These are phyloP conservation scores for Oreochromis grahami DNA, from an alignment of 2,797 vertebrate genomes.

Conservation along the genomic window DNA sequence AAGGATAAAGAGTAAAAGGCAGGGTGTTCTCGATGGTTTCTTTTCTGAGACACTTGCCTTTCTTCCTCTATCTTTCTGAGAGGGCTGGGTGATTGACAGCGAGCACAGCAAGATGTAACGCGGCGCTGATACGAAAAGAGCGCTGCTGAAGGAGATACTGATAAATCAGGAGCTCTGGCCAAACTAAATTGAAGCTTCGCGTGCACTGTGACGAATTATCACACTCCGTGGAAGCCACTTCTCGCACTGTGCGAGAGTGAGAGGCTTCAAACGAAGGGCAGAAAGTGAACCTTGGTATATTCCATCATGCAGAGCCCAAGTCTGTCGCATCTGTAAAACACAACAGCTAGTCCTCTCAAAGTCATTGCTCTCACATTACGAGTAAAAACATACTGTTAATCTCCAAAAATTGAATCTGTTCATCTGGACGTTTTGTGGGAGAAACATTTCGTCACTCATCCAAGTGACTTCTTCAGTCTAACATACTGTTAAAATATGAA, in stretches of 20 bases:
- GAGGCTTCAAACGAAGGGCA: not conserved
- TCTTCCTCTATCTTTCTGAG: not conserved
- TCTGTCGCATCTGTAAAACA: not conserved
- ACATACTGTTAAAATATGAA: not conserved
- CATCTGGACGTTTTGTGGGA: no score
- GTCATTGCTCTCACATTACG: not conserved
- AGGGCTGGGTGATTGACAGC: conserved; percentile 31
- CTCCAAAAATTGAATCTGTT: no score
- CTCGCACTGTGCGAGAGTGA: not conserved
- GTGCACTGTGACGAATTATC: conserved; percentile 2
- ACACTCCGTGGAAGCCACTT: not conserved
- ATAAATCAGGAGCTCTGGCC: conserved; percentile 8
- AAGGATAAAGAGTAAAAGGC: not conserved
- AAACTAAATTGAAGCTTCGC: not conserved
- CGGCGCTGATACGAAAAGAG: conserved; percentile 7
- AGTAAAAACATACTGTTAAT: not conserved
- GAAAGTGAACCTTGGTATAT: not conserved
- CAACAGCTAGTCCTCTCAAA: not conserved
- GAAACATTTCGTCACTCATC: no score
- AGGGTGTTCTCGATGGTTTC: not conserved
- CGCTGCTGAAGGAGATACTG: conserved; percentile 14
- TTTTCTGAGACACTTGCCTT: not conserved
- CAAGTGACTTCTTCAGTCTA: no score
- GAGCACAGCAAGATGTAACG: not conserved
- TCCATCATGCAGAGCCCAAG: not conserved